These are phyloP conservation scores for Mirounga angustirostris DNA, from an alignment of 2,113 vertebrate species.

Conservation along the genomic window DNA sequence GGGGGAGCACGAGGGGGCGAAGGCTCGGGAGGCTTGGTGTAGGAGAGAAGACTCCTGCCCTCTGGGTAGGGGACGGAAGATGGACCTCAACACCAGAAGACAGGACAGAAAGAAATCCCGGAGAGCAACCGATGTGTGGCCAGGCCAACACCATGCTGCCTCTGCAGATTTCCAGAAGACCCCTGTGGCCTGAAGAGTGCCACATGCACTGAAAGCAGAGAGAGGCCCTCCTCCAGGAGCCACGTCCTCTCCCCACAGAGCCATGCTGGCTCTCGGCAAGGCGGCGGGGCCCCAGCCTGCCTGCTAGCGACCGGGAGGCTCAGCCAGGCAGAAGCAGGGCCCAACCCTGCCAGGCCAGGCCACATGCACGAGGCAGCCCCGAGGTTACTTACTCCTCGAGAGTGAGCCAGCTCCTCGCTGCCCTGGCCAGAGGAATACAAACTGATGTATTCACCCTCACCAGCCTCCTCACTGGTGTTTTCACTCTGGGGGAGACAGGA, in stretches of 20 bases:
- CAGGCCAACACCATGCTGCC: not conserved
- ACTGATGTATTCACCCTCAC: conserved; percentile 98
- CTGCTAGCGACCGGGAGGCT: not conserved
- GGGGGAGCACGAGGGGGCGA: conserved; percentile 40
- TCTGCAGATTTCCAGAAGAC: conserved; percentile 21
- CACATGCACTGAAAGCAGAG: not conserved
- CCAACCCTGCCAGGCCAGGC: not conserved
- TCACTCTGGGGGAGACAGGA: conserved; percentile 95
- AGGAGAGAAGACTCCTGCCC: not conserved
- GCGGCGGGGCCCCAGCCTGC: not conserved
- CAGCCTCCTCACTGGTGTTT: conserved; percentile 94
- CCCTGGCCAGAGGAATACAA: conserved; percentile 96
- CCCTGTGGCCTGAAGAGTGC: not conserved
- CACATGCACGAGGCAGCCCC: conserved; percentile 84
- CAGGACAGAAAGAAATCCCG: conserved; percentile 49
- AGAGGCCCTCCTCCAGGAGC: not conserved
- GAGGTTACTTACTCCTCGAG: conserved; percentile 95
- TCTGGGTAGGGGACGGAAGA: not conserved
- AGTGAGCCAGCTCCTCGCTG: conserved; percentile 92
- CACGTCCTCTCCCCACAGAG: not conserved
- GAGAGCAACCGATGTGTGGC: not conserved
- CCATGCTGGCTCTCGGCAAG: not conserved
- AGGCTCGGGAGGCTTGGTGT: not conserved
- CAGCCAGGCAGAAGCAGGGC: not conserved
- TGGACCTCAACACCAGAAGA: not conserved